Conservation (phyloP, 2,797 vertebrate species). For the Naso thynnoides region DNA sequence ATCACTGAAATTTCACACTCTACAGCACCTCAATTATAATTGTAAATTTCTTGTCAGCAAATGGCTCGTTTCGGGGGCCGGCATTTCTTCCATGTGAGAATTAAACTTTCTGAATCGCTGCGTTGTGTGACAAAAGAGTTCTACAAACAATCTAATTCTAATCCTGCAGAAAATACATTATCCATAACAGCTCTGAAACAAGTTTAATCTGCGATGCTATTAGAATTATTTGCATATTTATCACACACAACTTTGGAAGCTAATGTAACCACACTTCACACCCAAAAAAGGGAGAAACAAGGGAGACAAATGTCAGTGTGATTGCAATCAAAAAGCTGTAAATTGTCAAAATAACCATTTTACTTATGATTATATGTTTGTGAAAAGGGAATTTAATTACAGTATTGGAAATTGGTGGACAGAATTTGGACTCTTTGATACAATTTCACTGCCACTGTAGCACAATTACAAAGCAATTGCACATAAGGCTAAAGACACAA, state of each 20-base stretch:
- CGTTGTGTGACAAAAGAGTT: conserved; percentile 21
- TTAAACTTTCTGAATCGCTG: conserved; percentile 19
- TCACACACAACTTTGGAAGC: conserved; percentile 30
- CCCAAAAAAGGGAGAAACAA: conserved; percentile 20
- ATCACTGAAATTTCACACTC: conserved; percentile 61
- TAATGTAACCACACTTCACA: conserved; percentile 20
- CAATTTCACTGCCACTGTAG: conserved; percentile 44
- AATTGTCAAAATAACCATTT: conserved; percentile 41
- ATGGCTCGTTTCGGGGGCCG: conserved; percentile 57
- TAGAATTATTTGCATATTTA: conserved; percentile 46
- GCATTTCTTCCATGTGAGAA: conserved; percentile 34
- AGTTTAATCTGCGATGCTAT: conserved; percentile 23
- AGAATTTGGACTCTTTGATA: conserved; percentile 28
- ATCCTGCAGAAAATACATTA: conserved; percentile 51
- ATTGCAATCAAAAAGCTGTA: conserved; percentile 64
- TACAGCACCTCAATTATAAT: conserved; percentile 42
- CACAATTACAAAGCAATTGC: conserved; percentile 55
- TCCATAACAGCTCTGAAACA: conserved; percentile 13
- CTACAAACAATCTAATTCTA: conserved; percentile 29
- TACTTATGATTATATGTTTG: conserved; percentile 61
- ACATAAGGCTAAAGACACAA: conserved; percentile 31
- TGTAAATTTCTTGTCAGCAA: conserved; percentile 44
- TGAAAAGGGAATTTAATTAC: conserved; percentile 60
- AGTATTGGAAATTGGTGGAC: conserved; percentile 30
- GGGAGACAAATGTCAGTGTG: conserved; percentile 39